Evolutionary conservation across 2,888 invertebrate genomes (phyloP), one percentile per base, ranked within the genome.

Genomic region (Heliconius erato): DNA sequence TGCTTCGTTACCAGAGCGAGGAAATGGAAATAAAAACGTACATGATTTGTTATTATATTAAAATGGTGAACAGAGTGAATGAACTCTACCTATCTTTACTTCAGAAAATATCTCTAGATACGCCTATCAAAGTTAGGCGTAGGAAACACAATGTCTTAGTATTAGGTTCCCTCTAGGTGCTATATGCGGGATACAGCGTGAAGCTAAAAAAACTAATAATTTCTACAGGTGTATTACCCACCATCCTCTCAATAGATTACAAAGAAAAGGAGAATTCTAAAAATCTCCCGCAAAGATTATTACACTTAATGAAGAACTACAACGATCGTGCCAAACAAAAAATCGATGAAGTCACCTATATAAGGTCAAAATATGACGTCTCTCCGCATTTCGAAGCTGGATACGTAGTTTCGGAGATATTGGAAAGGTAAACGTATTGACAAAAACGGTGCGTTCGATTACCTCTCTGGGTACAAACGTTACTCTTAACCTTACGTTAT

Each of bases 311-410:
- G 87, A 67, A 82, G 0, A 84, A 85, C 0, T 90, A 89, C 26
- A 85, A 87, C 2, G 87, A 87, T 0, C 88, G 89, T 0, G 86
- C 85, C 0, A 59, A 59, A 0, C 2, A 54, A 0, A 82, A 86
- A 0, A 74, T 87, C 0, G 4, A 28, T 0, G 83, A 85, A 0
- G 1, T 88, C 23, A 87, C 88, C 5, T 23, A 79, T 0, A 84
- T 88, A 4, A 77, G 91, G 0, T 88, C 90, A 0, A 86, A 87
- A 85, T 90, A 89, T 12, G 92, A 92, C 2, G 86, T 87, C 0
- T 86, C 89, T 0, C 88, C 90, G 0, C 84, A 87, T 0, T 92
- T 90, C 19, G 92, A 92, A 35, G 81, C 85, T 9, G 92, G 92
- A 0, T 92, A 91, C 54, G 32, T 92, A 0, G 87, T 88, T n/a